Evolutionary conservation across 2,888 invertebrate species (phyloP).

Genomic region (Linhomoeus sp.): DNA sequence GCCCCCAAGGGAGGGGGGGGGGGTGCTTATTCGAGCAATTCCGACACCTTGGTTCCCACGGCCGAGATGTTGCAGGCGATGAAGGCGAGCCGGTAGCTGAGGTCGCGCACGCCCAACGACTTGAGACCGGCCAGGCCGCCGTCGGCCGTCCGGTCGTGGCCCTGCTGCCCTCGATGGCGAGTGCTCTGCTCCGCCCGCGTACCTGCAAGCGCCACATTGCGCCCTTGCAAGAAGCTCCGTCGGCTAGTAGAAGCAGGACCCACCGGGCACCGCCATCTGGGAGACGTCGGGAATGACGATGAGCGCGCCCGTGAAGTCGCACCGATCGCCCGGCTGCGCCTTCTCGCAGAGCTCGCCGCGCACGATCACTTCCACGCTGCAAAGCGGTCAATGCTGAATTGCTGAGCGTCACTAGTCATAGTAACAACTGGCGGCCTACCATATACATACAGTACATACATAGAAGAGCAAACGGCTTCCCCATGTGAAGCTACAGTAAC

Average conservation of each 20-base stretch:
- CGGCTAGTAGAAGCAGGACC: neutral
- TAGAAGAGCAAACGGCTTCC: too few species aligned
- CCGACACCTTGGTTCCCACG: conserved; percentile 50
- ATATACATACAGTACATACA: too few species aligned
- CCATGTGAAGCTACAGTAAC: too few species aligned
- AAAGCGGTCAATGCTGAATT: conserved; percentile 9
- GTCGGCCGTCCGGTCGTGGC: conserved; percentile 34
- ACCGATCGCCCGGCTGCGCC: conserved; percentile 66
- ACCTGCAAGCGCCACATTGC: conserved; percentile 29
- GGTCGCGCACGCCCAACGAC: conserved; percentile 61
- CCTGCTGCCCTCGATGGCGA: conserved; percentile 41
- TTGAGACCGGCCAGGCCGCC: conserved; percentile 72
- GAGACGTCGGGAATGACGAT: conserved; percentile 94
- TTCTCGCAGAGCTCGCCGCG: conserved; percentile 87
- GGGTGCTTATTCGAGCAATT: too few species aligned
- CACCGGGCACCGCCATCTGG: conserved; percentile 44
- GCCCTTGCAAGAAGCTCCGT: neutral
- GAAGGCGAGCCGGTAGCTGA: conserved; percentile 72
- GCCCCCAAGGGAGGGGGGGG: too few species aligned
- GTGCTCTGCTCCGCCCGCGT: conserved; percentile 60
- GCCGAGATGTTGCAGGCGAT: conserved; percentile 75
- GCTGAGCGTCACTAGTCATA: too few species aligned
- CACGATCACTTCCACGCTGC: conserved; percentile 65
- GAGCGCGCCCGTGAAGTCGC: conserved; percentile 80
- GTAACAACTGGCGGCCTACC: too few species aligned